Evolutionary conservation across 2,888 invertebrate species (phyloP), one percentile per base, ranked within the genome.

Genomic region (Hedychridium roseum): DNA sequence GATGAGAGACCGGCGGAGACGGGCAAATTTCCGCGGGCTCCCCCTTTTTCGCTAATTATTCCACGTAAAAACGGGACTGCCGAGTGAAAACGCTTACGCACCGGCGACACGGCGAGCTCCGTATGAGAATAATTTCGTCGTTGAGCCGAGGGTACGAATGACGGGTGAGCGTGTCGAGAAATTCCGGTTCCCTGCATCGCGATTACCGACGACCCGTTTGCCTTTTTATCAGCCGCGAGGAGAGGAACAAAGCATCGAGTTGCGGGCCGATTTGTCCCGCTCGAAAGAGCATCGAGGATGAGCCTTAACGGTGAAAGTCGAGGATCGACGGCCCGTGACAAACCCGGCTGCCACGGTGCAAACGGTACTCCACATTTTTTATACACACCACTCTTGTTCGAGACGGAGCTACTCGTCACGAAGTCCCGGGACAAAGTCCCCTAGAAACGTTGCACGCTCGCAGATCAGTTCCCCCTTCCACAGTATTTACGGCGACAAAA

Each of bases 301-400:
- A 62, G 54, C 47, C 50, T 55, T 67, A 67, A 67, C 67, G 67
- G 67, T 58, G 67, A 64, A 65, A 67, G 62, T 53, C 55, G 54
- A 68, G 66, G 50, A 58, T 53, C 64, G 60, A 58, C 64, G 66
- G 64, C 64, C 60, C 65, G 60, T 68, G 66, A 66, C 68, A n/a
- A n/a, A n/a, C 51, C 51, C 30, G 40, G 50, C 11, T 45, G 54
- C 50, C 55, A 62, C 60, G 55, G 55, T 55, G 50, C 46, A 23
- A 60, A 60, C 62, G 63, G 60, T 63, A 60, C 38, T 43, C 44
- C 51, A 49, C 39, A 46, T 60, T 50, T 52, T 43, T 27, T 57
- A 43, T 17, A 38, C 43, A 16, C 9, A 32, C 15, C 6, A 9
- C 7, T 11, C 7, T 6, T 6, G 4, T 9, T 23, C 23, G 9